A percentile compares a stretch with the other conserved stretches of the same genome.
Evolutionary conservation across 2,113 vertebrate genomes (phyloP).

Genomic region (Hoplias malabaricus): DNA sequence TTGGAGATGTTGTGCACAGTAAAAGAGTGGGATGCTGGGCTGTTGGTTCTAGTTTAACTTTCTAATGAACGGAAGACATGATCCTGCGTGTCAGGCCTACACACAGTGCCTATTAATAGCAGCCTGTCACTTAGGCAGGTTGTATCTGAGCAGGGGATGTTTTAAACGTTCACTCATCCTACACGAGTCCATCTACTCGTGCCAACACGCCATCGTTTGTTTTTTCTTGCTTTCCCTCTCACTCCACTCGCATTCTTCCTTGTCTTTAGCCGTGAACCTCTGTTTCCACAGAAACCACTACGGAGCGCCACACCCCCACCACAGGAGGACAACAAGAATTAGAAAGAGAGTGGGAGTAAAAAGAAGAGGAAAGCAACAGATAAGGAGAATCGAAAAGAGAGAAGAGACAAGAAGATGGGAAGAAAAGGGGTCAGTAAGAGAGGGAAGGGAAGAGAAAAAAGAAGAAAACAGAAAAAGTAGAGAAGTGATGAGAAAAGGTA

Average conservation of each 20-base stretch:
- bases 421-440: too few relatives aligned
- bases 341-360: neutral
- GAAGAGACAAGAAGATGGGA: too few relatives aligned
- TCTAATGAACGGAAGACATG: conserved; percentile 5
- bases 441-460: too few relatives aligned
- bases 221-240: conserved; percentile 46
- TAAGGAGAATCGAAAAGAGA: too few relatives aligned
- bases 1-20: neutral
- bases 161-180: conserved; percentile 5
- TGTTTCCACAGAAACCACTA: conserved; percentile 71
- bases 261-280: conserved; percentile 62
- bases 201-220: neutral
- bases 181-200: neutral
- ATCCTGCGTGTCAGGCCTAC: conserved; percentile 14
- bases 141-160: neutral
- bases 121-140: conserved; percentile 19
- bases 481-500: too few relatives aligned
- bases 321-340: conserved; percentile 1
- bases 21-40: neutral
- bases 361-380: conserved; percentile 17
- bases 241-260: conserved; percentile 47
- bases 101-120: conserved; percentile 19
- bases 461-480: too few relatives aligned
- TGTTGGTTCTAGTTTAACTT: neutral
- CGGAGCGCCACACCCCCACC: conserved; percentile 47